Evolutionary conservation across 2,888 invertebrate species (phyloP), one percentile per base, ranked within the genome.

Genomic region (Eupithecia subumbrata): DNA sequence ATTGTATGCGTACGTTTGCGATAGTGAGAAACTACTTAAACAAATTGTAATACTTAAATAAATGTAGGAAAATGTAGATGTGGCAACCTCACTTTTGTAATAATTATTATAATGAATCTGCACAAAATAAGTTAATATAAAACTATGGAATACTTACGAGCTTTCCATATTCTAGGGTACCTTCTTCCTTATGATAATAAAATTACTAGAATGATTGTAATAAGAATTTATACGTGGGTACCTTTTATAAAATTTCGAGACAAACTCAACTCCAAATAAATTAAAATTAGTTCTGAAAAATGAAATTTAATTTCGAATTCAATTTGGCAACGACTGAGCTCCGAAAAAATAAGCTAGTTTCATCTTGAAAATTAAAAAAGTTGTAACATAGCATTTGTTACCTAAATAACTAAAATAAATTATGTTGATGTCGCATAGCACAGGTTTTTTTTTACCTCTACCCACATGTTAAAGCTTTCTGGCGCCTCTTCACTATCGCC

Each of bases 321-420:
- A 60, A 70, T 40, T 70, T 56, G 12, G 12, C 8, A 14, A 63
- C 30, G 25, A 60, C 30, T 34, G 18, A 64, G 18, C 18, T 60
- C 25, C 25, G 12, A 12, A 25, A 25, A 56, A 25, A 60, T 14
- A 52, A 52, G n/a, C 56, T 60, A 25, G 25, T 60, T 60, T 60
- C 22, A 5, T 12, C 4, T 22, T 11, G 60, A 25, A 11, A 22
- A 60, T 22, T 25, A 5, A 14, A 5, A 60, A 56, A 48, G 5
- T 25, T 60, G 25, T 60, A 25, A 60, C 52, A 18, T 48, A 56
- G 63, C 18, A 64, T 43, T 66, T 73, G 69, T 76, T 71, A 67
- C 37, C 5, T 34, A 34, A 18, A 67, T 37, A 76, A 63, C 45
- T 45, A 30, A 56, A 78, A 68, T 76, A 78, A 77, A 78, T 73